Conservation (phyloP, 2,888 invertebrate species). For the Brassicogethes aeneus region DNA sequence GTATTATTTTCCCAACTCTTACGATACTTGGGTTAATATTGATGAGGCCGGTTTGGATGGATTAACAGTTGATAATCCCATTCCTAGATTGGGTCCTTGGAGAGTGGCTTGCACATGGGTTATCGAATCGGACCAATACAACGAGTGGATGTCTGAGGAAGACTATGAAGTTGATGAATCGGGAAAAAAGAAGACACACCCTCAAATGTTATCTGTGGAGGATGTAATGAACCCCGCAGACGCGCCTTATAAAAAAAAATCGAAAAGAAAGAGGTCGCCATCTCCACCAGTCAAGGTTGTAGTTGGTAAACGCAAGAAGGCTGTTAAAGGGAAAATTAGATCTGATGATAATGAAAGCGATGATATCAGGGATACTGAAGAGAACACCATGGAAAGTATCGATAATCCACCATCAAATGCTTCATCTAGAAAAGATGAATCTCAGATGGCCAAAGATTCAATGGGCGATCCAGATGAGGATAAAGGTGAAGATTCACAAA, state of each 20-base stretch:
- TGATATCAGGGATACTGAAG: conserved; percentile 89
- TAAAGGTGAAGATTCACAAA: conserved; percentile 61
- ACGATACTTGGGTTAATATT: conserved; percentile 70
- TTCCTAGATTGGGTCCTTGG: conserved; percentile 57
- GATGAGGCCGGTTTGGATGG: conserved; percentile 43
- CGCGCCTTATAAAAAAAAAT: conserved; percentile 45
- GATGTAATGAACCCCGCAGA: conserved; percentile 58
- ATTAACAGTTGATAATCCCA: conserved; percentile 50
- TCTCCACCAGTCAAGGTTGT: conserved; percentile 74
- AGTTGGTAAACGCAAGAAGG: conserved; percentile 74
- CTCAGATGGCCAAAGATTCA: conserved; percentile 72
- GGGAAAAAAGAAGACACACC: conserved; percentile 76
- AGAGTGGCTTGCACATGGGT: conserved; percentile 87
- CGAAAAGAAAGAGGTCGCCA: conserved; percentile 81
- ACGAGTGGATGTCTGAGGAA: conserved; percentile 99
- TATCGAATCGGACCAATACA: conserved; percentile 86
- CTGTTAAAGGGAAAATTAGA: conserved; percentile 52
- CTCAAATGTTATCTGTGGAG: conserved; percentile 72
- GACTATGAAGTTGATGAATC: conserved; percentile 88
- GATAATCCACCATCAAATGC: conserved; percentile 46
- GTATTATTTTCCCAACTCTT: conserved; percentile 93
- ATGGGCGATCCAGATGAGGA: conserved; percentile 73
- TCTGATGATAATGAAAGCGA: conserved; percentile 63
- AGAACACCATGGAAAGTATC: conserved; percentile 71
- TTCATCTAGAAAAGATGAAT: conserved; percentile 58